Percentiles rank a stretch among this genome's conserved stretches.
phyloP scores from a whole-genome alignment of 2,888 invertebrate species.

The Leptura quadrifasciata region DNA sequence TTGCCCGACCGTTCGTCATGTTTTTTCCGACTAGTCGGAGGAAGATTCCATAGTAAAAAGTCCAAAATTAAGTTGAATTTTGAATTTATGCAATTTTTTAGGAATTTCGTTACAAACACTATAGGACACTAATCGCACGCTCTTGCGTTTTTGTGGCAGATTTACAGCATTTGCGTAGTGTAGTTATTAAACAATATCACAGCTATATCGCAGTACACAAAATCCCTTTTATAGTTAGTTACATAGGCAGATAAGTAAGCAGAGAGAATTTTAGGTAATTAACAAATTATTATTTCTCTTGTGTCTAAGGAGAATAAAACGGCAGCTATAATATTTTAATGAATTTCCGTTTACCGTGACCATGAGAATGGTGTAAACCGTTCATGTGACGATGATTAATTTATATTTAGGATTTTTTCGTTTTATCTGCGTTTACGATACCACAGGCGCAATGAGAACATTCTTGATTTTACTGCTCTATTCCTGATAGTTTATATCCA shows the following conservation, averaged over 20 bases:
- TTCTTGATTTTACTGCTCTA: slow-evolving; percentile 9
- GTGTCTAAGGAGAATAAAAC: background rate
- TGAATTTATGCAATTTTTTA: no score
- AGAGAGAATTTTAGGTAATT: background rate
- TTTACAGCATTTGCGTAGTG: background rate
- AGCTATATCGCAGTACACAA: background rate
- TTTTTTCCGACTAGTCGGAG: no score
- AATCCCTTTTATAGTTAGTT: background rate
- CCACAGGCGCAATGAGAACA: slow-evolving; percentile 26
- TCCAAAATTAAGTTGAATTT: no score
- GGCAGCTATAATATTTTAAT: background rate
- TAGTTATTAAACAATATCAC: background rate
- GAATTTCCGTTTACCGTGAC: background rate
- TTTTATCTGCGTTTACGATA: slow-evolving; percentile 22
- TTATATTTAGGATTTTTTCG: background rate
- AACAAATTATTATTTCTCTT: background rate
- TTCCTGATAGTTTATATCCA: slow-evolving; percentile 28
- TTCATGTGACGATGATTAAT: slow-evolving; percentile 16
- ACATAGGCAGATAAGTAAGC: background rate
- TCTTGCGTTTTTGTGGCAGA: background rate
- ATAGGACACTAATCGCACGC: background rate
- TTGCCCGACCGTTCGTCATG: no score
- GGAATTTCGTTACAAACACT: no score
- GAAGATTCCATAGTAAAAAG: no score
- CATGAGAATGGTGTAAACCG: background rate